Evolutionary conservation across 2,797 vertebrate species (phyloP).

Genomic region (Novumbra hubbsi): DNA sequence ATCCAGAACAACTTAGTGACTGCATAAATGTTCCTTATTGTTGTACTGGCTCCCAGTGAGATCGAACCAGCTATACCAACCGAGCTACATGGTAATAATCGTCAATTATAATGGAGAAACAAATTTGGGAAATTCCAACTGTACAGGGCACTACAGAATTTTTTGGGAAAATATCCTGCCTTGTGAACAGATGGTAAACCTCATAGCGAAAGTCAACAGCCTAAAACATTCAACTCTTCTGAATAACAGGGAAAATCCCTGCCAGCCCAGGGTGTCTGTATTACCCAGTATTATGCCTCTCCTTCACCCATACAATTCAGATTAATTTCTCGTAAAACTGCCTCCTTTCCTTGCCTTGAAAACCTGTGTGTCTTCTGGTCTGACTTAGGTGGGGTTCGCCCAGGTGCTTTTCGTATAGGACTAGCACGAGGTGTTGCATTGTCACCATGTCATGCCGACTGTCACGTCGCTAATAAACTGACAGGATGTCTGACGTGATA

Average conservation of each 20-base stretch:
- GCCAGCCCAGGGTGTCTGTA: not conserved
- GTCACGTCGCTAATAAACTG: not conserved
- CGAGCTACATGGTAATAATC: not conserved
- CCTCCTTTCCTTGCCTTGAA: not conserved
- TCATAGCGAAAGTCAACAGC: not conserved
- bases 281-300: not conserved
- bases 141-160: not conserved
- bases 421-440: not conserved
- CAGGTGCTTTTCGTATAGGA: not conserved
- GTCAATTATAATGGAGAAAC: not conserved
- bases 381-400: not conserved
- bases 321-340: not conserved
- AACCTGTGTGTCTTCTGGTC: not conserved
- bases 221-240: not conserved
- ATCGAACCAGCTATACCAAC: no score
- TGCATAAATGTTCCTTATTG: no score
- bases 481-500: not conserved
- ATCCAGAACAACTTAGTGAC: no score
- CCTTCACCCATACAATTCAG: not conserved
- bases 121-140: not conserved
- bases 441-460: not conserved
- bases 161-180: conserved; percentile 16
- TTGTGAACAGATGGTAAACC: not conserved
- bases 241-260: not conserved
- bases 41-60: no score